phyloP scores from a whole-genome alignment of 2,888 invertebrate genomes.

The Cabera pusaria region DNA sequence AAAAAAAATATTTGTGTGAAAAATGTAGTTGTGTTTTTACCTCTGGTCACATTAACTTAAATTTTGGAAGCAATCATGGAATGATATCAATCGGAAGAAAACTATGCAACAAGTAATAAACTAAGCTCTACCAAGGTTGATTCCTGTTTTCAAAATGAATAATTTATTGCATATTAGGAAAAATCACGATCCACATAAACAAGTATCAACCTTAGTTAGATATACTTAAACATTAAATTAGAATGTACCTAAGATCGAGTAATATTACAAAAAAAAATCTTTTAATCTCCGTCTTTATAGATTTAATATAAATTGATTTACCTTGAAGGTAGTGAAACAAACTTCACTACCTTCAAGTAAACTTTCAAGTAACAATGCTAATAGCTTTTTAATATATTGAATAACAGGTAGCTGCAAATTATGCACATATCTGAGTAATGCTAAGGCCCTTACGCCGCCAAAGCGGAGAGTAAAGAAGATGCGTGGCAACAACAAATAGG shows the following conservation, averaged over 20 bases:
- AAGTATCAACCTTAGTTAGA: slow-evolving; percentile 46
- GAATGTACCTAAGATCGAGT: slow-evolving; percentile 24
- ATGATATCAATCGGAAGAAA: slow-evolving; percentile 63
- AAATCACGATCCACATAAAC: slow-evolving; percentile 32
- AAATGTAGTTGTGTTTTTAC: slow-evolving; percentile 2
- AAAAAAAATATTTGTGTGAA: no score
- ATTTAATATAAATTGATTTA: no score
- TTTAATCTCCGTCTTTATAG: no score
- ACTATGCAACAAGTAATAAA: slow-evolving; percentile 41
- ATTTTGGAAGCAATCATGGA: slow-evolving; percentile 72
- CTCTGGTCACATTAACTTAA: slow-evolving; percentile 16
- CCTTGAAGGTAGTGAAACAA: no score
- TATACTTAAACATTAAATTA: slow-evolving; percentile 37
- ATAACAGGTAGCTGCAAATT: no score
- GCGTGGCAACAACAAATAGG: no score
- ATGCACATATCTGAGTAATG: no score
- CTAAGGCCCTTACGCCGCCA: no score
- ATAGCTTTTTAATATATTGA: no score
- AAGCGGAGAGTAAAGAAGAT: no score
- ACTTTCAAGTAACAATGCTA: no score
- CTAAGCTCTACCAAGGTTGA: slow-evolving; percentile 52
- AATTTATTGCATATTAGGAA: slow-evolving; percentile 30
- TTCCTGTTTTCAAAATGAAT: slow-evolving; percentile 46
- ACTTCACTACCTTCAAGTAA: no score
- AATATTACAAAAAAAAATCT: slow-evolving; percentile 1